Conservation (phyloP, 1,140 invertebrate genomes). For the Nautilus pompilius region DNA sequence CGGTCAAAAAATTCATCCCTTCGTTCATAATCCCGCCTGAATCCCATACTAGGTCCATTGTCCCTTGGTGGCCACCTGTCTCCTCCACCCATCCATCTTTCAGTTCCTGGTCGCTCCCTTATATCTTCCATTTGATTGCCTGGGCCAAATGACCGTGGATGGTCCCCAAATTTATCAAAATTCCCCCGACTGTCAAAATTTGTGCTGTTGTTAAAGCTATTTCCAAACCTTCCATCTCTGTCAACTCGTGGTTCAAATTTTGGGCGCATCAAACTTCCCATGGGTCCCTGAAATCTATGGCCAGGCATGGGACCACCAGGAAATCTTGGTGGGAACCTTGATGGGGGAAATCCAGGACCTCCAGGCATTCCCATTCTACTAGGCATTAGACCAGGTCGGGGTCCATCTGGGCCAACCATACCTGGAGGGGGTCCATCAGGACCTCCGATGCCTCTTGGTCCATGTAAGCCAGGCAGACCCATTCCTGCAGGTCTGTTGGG, state of each 20-base stretch:
- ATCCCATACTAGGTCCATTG: background rate
- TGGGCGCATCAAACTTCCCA: conserved; percentile 1
- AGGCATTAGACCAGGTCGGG: conserved; percentile 25
- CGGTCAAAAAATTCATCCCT: conserved; percentile 11
- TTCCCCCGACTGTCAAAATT: background rate
- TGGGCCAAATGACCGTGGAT: conserved; percentile 2
- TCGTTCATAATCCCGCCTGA: conserved; percentile 1
- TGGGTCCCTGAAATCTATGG: background rate
- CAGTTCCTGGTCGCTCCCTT: background rate
- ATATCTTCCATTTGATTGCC: background rate
- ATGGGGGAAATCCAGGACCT: conserved; percentile 12
- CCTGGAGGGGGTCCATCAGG: conserved; percentile 11
- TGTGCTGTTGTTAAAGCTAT: too few relatives aligned
- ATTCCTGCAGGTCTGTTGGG: conserved; percentile 16
- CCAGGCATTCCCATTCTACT: conserved; percentile 19
- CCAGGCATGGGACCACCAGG: conserved; percentile 6
- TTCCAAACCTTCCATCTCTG: background rate
- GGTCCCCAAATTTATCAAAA: background rate
- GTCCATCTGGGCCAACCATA: conserved; percentile 10
- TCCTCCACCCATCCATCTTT: conserved; percentile 2
- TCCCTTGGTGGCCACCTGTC: background rate
- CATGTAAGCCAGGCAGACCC: conserved; percentile 13
- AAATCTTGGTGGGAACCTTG: conserved; percentile 9
- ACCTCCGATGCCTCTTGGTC: conserved; percentile 8
- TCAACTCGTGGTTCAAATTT: background rate